Base-by-base conservation (phyloP, 2,113 vertebrate species). In the Romanogobio albipinnatus region DNA sequence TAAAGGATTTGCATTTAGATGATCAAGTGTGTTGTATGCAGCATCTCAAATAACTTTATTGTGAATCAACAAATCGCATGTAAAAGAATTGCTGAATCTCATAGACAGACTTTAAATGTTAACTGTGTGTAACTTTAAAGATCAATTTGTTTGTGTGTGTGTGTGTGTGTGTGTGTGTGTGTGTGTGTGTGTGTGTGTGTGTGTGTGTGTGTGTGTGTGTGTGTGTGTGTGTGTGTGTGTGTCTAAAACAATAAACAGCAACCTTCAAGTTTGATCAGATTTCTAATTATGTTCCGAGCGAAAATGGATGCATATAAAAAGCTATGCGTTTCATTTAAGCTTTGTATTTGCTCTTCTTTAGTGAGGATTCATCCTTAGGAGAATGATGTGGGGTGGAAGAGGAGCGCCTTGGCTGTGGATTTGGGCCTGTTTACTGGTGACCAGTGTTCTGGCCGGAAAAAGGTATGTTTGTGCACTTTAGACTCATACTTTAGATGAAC, bases 381-480 rank as follows among this genome's bases (percentile, higher is more conserved):
- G 94, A 94, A 90, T 91, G 86, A 95, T 94, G 92, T 95, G 97
- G 96, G 96, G 94, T 95, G 95, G 90, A 93, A 92, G 95, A 89
- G 90, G 90, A 87, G 91, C 93, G 86, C 91, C 95, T 91, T 94
- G 91, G 89, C 95, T 96, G 86, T 95, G 86, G 92, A 93, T 98
- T 86, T 97, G 96, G 96, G 96, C 95, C 94, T 97, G 95, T 93
- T 92, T 95, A 91, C 93, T 98, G 81, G 90, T 95, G 59, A 90
- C 95, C 86, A 94, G 94, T 90, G 90, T 94, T 58, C 86, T 90
- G 61, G 17, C 92, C 89, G 96, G 94, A 87, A 97, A 96, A 97
- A 99, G 98, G 98, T 99, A 96, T 95, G 94, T 53, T 74, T 22
- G 11, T 51, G 22, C 19, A 29, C 43, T 66, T 43, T 19, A n/a